phyloP scores from a whole-genome alignment of 92 coral and sea anemone genomes.

The Bergia puertoricense region DNA sequence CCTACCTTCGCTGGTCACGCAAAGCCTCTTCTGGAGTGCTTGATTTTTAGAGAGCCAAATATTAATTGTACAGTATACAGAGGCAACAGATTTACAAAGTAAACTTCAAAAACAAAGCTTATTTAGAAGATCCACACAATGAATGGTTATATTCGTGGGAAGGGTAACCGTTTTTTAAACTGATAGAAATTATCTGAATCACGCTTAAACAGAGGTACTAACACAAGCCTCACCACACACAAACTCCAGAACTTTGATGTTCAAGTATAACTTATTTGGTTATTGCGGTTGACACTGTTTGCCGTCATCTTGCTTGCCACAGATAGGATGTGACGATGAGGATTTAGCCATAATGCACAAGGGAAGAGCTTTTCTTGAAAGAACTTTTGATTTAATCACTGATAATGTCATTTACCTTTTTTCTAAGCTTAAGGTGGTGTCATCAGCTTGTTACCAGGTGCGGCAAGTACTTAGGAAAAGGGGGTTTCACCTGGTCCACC shows the following conservation, averaged over 20 bases:
- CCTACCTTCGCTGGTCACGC: not conserved
- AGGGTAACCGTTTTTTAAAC: not conserved
- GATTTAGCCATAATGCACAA: not conserved
- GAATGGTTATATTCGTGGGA: not conserved
- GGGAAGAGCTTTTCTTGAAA: not conserved
- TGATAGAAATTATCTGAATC: slow-evolving; percentile 26
- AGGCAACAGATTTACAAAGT: not conserved
- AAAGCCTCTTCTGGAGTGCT: not conserved
- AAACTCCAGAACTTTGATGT: not conserved
- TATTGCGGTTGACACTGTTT: not conserved
- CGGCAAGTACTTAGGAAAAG: not conserved
- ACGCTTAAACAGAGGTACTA: slow-evolving; percentile 5
- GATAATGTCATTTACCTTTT: slow-evolving; percentile 18
- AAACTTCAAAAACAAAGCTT: not conserved
- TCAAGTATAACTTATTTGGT: not conserved
- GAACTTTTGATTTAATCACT: not conserved
- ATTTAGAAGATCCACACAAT: not conserved
- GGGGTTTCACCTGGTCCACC: slow-evolving; percentile 4
- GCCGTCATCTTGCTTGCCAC: slow-evolving; percentile 20
- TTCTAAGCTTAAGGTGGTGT: slow-evolving; percentile 17
- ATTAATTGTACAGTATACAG: not conserved
- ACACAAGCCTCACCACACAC: not conserved
- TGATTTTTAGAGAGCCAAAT: not conserved
- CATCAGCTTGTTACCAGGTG: slow-evolving; percentile 28
- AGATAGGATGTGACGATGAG: slow-evolving; percentile 26